Conservation (phyloP, 2,797 vertebrate genomes). For the Amazona ochrocephala region DNA sequence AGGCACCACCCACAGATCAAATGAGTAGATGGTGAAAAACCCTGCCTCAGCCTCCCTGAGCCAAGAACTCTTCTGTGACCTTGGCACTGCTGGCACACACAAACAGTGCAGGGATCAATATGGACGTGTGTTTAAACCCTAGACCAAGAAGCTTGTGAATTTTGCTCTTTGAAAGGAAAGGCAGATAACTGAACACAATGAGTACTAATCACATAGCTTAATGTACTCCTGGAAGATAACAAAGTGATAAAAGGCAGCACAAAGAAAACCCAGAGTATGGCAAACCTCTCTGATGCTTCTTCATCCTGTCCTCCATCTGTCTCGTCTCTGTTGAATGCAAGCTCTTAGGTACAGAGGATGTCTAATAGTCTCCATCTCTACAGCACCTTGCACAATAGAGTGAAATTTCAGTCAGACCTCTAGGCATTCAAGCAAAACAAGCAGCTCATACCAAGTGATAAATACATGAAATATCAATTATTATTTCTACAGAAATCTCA, state of each 20-base stretch:
- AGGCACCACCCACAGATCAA: neutral
- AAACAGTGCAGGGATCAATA: neutral
- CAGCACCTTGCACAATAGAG: neutral
- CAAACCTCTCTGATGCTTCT: neutral
- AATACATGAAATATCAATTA: neutral
- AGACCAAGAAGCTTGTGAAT: neutral
- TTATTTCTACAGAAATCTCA: neutral
- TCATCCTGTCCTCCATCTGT: neutral
- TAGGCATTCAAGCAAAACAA: neutral
- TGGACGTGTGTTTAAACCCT: neutral
- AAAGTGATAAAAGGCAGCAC: neutral
- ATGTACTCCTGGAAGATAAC: neutral
- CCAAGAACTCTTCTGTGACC: neutral
- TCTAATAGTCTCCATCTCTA: neutral
- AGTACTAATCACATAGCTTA: neutral
- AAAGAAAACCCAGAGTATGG: neutral
- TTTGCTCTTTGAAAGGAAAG: neutral
- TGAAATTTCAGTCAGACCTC: neutral
- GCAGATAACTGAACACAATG: neutral
- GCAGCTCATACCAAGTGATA: neutral
- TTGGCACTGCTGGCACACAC: neutral
- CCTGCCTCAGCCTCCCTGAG: neutral
- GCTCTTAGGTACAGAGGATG: neutral
- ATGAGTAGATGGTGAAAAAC: neutral
- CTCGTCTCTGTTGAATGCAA: neutral